Percentiles rank a stretch among this genome's conserved stretches.
Evolutionary conservation across 2,888 invertebrate species (phyloP).

Genomic region (Aphrophora alni): DNA sequence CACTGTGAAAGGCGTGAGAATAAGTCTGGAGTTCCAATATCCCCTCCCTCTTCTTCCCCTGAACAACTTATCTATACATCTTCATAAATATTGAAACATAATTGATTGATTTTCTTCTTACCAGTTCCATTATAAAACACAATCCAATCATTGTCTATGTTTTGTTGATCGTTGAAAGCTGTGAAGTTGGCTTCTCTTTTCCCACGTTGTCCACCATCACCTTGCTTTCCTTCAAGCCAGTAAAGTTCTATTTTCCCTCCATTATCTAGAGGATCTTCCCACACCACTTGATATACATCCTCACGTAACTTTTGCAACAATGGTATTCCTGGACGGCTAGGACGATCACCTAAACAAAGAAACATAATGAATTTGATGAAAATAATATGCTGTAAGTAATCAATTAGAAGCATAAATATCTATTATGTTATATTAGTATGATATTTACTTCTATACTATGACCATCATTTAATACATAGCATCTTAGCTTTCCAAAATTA

Average conservation of each 20-base stretch:
- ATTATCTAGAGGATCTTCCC: conserved; percentile 79
- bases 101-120: conserved; percentile 54
- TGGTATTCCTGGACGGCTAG: conserved; percentile 79
- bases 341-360: conserved; percentile 81
- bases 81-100: too few species aligned
- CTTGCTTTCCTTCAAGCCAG: conserved; percentile 69
- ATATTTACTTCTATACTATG: not conserved
- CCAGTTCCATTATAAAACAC: conserved; percentile 79
- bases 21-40: too few species aligned
- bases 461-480: too few species aligned
- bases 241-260: conserved; percentile 79
- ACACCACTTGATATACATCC: conserved; percentile 78
- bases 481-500: too few species aligned
- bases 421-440: not conserved
- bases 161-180: not conserved
- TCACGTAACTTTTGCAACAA: conserved; percentile 74
- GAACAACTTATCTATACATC: too few species aligned
- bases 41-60: too few species aligned
- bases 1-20: too few species aligned
- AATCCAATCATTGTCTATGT: conserved; percentile 63
- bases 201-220: conserved; percentile 9
- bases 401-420: too few species aligned
- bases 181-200: conserved; percentile 41
- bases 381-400: too few species aligned
- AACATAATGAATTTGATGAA: too few species aligned